Evolutionary conservation across 2,797 vertebrate genomes (phyloP).

Genomic region (Pteropus rufus): DNA sequence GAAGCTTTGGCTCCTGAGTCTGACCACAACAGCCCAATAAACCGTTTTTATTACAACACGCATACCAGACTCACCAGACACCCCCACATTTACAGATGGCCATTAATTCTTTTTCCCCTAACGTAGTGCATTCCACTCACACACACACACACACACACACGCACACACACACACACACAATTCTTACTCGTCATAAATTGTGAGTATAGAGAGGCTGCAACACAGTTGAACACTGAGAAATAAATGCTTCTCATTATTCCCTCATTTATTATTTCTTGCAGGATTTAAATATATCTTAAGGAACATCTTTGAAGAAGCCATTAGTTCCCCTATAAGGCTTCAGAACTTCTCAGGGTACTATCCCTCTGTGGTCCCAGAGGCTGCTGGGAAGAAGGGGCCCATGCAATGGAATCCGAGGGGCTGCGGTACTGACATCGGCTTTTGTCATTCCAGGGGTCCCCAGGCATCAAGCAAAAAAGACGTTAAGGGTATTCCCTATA

Average conservation of each 20-base stretch:
- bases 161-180: too few relatives aligned
- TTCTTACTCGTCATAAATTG: constrained; percentile 76
- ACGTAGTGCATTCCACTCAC: constrained; percentile 68
- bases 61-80: constrained; percentile 75
- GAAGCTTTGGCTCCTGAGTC: constrained; percentile 68
- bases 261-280: constrained; percentile 71
- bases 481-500: not conserved
- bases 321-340: not conserved
- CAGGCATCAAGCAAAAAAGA: too few relatives aligned
- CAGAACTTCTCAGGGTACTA: not conserved
- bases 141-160: not conserved
- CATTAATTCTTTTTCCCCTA: constrained; percentile 77
- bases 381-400: not conserved
- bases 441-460: too few relatives aligned
- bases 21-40: constrained; percentile 78
- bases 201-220: constrained; percentile 65
- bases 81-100: constrained; percentile 76
- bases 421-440: accelerated
- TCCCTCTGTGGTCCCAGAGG: too few relatives aligned
- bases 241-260: constrained; percentile 74
- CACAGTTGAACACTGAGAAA: constrained; percentile 72
- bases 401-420: accelerated
- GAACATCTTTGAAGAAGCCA: not conserved
- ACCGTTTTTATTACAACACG: constrained; percentile 82
- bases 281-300: constrained; percentile 66